Base-by-base conservation (phyloP, 2,797 vertebrate species). In the Otolemur crassicaudatus region DNA sequence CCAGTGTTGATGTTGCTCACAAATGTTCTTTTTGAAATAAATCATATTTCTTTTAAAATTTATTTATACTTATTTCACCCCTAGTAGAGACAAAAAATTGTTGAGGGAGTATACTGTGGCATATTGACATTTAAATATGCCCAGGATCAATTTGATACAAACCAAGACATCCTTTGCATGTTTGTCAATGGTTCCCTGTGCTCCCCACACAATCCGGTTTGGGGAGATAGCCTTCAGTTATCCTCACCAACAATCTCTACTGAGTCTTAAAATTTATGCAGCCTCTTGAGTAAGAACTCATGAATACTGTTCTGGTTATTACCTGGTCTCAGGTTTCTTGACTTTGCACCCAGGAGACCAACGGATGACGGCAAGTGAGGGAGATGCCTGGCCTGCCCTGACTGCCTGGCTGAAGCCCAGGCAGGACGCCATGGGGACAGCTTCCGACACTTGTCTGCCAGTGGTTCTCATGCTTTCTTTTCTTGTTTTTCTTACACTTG, bases 21-120 rank as follows among this genome's bases (percentile, higher is more conserved):
- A 79, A 92, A 65, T 65, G 23, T 53, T 56, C 81, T 43, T 91
- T 91, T 65, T 56, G n/a, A 94, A 96, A 88, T 10, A 63, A 65
- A 40, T 72, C 19, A 11, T 25, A 43, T n/a, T 80, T 17, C 70
- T 95, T 94, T 73, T n/a, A 46, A 88, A 56, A 23, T 37, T 37
- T 90, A 58, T 88, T 89, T 91, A 40, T n/a, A 82, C 58, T 85
- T 86, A 40, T 92, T 91, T 43, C 40, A 63, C 20, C 72, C 56
- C 14, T n/a, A 70, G 34, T 20, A 90, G 25, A 82, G 31, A 73
- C 11, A 87, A 72, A 82, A 84, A 65, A 13, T n/a, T 81, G 53
- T 43, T 56, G 58, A 3, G 29, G 67, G 49, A 40, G 11, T 19
- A 1, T n/a, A 34, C 75, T 16, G 34, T 3, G 7, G 40, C n/a